Percentiles rank a stretch among this genome's conserved stretches.
These are phyloP conservation scores for Melanchra persicariae DNA, from an alignment of 2,888 invertebrate genomes.

Conservation along the genomic window DNA sequence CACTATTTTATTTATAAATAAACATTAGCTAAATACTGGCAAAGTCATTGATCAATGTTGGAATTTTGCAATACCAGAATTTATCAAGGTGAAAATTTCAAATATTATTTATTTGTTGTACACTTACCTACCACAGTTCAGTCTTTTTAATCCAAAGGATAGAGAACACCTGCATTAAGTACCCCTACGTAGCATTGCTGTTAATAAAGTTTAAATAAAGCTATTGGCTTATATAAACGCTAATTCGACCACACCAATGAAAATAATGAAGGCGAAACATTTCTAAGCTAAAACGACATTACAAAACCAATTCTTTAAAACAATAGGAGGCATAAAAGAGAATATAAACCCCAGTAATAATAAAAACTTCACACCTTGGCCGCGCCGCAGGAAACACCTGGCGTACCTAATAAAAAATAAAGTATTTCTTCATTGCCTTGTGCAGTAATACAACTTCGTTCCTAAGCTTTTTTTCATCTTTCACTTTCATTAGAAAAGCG, in stretches of 20 bases:
- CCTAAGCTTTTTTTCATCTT: slow-evolving; percentile 16
- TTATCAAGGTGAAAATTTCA: no score
- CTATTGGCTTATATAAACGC: background rate
- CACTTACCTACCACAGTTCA: no score
- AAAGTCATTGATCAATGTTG: background rate
- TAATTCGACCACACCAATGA: background rate
- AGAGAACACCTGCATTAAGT: no score
- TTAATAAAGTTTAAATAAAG: background rate
- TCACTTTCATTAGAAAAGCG: slow-evolving; percentile 16
- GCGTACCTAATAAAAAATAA: slow-evolving; percentile 5
- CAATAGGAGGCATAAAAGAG: background rate
- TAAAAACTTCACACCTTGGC: slow-evolving; percentile 22
- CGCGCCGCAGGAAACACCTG: slow-evolving; percentile 20
- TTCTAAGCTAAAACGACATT: background rate
- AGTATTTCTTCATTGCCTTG: slow-evolving; percentile 15
- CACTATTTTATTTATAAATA: slow-evolving; percentile 14
- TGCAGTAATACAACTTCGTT: slow-evolving; percentile 12
- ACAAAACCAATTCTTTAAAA: slow-evolving; percentile 4
- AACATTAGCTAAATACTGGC: background rate
- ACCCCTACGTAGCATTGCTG: no score
- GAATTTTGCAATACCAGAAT: background rate
- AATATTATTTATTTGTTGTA: no score
- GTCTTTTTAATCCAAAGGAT: no score
- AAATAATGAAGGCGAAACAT: background rate
- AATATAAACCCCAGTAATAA: slow-evolving; percentile 10